A percentile compares a stretch with the other conserved stretches of the same genome.
Evolutionary conservation across 2,888 invertebrate genomes (phyloP).

Genomic region (Troilus luridus): DNA sequence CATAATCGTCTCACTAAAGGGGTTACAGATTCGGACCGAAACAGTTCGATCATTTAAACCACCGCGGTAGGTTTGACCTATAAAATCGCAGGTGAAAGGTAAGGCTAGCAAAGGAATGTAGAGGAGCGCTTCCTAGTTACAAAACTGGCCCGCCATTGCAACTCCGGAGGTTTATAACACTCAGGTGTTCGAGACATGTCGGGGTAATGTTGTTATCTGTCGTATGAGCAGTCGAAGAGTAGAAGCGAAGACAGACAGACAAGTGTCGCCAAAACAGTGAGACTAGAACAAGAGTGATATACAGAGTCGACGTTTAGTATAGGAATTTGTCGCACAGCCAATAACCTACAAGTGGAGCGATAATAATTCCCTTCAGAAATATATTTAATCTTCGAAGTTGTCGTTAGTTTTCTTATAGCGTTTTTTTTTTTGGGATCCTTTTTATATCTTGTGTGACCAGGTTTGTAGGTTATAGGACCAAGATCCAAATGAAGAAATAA

Average conservation of each 20-base stretch:
- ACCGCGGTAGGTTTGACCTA: neutral
- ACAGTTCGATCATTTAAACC: neutral
- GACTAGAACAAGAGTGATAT: neutral
- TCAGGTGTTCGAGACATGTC: neutral
- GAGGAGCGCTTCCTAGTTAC: neutral
- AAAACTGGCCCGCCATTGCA: neutral
- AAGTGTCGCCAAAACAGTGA: neutral
- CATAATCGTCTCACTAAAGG: neutral
- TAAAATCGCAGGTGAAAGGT: neutral
- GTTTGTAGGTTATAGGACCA: too few relatives aligned
- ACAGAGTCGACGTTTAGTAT: neutral
- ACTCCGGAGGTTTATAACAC: neutral
- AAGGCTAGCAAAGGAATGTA: neutral
- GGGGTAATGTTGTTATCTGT: neutral
- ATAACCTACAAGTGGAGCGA: neutral
- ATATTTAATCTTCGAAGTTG: neutral
- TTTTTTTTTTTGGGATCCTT: too few relatives aligned
- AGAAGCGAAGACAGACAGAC: neutral
- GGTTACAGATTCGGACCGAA: neutral
- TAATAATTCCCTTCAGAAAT: neutral
- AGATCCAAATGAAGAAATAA: too few relatives aligned
- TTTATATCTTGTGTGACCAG: too few relatives aligned
- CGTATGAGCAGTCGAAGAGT: neutral
- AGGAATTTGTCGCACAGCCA: neutral
- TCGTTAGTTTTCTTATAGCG: too few relatives aligned